Conservation (phyloP, 2,113 vertebrate genomes). For the Syngnathus floridae region DNA sequence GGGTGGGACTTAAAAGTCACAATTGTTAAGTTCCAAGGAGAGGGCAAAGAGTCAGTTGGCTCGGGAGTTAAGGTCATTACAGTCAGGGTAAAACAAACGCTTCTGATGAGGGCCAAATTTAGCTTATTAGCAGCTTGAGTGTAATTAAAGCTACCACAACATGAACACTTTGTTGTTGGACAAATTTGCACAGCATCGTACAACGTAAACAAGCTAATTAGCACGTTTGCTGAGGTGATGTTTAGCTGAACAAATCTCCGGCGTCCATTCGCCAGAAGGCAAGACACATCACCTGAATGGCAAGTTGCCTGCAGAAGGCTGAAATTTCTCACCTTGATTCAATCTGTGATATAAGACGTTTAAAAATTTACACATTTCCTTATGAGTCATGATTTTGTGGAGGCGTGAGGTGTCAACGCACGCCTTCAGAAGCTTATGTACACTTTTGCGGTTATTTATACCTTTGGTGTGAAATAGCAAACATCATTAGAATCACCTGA, state of each 20-base stretch:
- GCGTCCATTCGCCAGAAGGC: neutral
- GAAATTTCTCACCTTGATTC: neutral
- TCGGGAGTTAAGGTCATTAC: too few species aligned
- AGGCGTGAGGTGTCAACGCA: neutral
- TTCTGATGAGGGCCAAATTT: neutral
- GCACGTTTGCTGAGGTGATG: constrained; percentile 2
- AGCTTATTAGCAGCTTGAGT: neutral
- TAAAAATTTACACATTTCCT: neutral
- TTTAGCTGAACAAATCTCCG: neutral
- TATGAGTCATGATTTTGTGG: neutral
- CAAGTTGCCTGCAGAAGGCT: neutral
- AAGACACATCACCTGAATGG: neutral
- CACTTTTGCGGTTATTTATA: neutral
- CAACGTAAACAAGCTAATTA: neutral
- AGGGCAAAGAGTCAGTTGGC: neutral
- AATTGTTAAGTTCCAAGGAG: neutral
- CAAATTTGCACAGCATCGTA: neutral
- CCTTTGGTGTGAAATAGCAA: neutral
- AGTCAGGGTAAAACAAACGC: neutral
- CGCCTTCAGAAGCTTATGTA: neutral
- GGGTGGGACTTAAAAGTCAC: neutral
- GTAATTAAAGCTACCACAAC: neutral
- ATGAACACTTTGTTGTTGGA: neutral
- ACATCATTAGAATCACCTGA: neutral
- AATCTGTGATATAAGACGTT: neutral